A percentile compares a stretch with the other conserved stretches of the same genome.
Evolutionary conservation across 53 echinoderm and acorn worm genomes (phyloP).

Genomic region (Crossaster papposus): DNA sequence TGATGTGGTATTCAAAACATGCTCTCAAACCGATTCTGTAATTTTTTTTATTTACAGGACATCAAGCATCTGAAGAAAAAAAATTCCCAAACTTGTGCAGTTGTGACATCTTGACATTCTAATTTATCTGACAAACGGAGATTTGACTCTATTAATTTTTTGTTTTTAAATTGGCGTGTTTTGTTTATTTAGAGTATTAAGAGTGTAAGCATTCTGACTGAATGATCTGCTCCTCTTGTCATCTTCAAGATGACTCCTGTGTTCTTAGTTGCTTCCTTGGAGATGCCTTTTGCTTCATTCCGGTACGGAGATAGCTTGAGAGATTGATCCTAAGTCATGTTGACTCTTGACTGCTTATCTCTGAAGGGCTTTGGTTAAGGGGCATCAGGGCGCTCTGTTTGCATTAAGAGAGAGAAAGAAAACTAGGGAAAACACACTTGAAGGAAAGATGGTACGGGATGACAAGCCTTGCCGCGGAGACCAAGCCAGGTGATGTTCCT

Average conservation of each 20-base stretch:
- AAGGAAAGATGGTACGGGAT: neutral
- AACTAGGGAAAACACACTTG: neutral
- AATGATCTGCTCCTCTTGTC: constrained; percentile 26
- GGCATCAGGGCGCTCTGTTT: neutral
- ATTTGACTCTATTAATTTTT: neutral
- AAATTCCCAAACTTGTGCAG: neutral
- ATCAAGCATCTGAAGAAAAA: neutral
- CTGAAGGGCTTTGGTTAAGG: constrained; percentile 31
- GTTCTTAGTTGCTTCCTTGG: constrained; percentile 3
- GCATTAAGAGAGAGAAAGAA: neutral
- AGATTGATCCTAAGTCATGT: constrained; percentile 19
- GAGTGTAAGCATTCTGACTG: constrained; percentile 41
- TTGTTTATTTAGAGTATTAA: constrained; percentile 49
- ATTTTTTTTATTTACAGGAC: neutral
- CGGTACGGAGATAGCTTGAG: neutral
- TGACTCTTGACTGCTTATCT: constrained; percentile 48
- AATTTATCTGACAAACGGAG: neutral
- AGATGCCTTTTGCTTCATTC: neutral
- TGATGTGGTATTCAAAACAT: too few relatives aligned
- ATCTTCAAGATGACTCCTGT: constrained; percentile 28
- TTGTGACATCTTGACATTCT: constrained; percentile 33
- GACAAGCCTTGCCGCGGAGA: constrained; percentile 8
- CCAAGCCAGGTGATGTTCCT: constrained; percentile 38
- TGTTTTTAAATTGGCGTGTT: constrained; percentile 25
- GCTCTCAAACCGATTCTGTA: too few relatives aligned